Conservation (phyloP, 2,888 invertebrate genomes). For the Pteria penguin region DNA sequence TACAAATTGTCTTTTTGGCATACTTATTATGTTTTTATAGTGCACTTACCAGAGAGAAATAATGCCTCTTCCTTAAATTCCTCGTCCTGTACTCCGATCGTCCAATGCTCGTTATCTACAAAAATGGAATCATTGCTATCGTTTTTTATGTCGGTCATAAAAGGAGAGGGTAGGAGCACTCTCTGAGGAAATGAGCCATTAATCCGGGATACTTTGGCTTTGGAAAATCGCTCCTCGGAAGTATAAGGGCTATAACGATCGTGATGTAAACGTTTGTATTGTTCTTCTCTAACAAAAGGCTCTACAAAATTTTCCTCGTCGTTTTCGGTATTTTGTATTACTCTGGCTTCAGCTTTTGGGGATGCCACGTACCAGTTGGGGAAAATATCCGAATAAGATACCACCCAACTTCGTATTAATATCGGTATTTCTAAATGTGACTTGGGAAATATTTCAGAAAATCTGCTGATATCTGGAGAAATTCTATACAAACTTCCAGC, state of each 20-base stretch:
- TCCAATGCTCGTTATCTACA: not conserved
- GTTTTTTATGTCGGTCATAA: not conserved
- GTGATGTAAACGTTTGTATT: slow-evolving; percentile 60
- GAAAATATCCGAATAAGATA: slow-evolving; percentile 61
- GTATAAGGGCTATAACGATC: slow-evolving; percentile 66
- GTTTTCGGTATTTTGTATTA: slow-evolving; percentile 52
- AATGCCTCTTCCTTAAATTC: not conserved
- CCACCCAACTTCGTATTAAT: slow-evolving; percentile 63
- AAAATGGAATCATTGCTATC: not conserved
- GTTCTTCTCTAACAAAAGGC: slow-evolving; percentile 56
- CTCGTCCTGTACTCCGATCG: not conserved
- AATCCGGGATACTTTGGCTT: slow-evolving; percentile 36
- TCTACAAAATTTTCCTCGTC: slow-evolving; percentile 58
- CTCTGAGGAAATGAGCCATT: not conserved
- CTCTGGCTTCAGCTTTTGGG: slow-evolving; percentile 45
- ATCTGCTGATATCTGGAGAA: slow-evolving; percentile 50
- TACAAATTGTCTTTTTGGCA: no score
- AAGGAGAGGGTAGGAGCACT: slow-evolving; percentile 48
- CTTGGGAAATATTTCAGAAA: slow-evolving; percentile 52
- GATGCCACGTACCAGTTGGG: slow-evolving; percentile 67
- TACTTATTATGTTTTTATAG: no score
- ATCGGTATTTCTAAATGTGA: slow-evolving; percentile 54
- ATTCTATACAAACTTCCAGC: slow-evolving; percentile 65
- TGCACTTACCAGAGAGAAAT: slow-evolving; percentile 14
- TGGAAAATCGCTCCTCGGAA: slow-evolving; percentile 56